These are phyloP conservation scores for Delphinus delphis DNA, from an alignment of 2,113 vertebrate genomes.

Conservation along the genomic window DNA sequence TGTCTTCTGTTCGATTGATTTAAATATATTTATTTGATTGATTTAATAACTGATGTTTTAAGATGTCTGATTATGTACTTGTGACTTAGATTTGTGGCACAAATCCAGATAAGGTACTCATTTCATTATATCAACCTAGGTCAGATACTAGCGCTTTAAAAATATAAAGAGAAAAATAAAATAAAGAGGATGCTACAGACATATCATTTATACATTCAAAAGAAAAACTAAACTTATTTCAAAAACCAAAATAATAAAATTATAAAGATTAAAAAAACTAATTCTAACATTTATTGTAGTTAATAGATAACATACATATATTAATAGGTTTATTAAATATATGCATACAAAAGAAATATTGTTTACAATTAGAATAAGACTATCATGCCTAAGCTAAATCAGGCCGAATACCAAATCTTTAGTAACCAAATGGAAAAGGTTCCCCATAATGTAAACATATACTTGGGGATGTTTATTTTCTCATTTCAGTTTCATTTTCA, in stretches of 20 bases:
- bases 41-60: neutral
- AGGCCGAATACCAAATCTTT: slow-evolving; percentile 43
- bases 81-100: slow-evolving; percentile 19
- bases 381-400: neutral
- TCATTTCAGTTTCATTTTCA: slow-evolving; percentile 79
- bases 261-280: neutral
- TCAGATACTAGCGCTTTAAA: neutral
- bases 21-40: slow-evolving; percentile 8
- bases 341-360: neutral
- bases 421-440: slow-evolving; percentile 73
- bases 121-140: slow-evolving; percentile 11
- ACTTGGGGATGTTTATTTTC: slow-evolving; percentile 83
- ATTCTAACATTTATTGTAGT: neutral
- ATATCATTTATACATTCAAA: neutral
- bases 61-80: slow-evolving; percentile 18
- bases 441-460: slow-evolving; percentile 79
- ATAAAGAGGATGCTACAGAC: neutral
- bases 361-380: neutral
- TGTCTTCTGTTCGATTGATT: neutral
- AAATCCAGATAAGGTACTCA: slow-evolving; percentile 31
- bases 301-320: neutral
- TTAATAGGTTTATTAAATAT: neutral
- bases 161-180: neutral
- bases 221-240: slow-evolving; percentile 19
- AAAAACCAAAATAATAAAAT: slow-evolving; percentile 27